These are phyloP conservation scores for Nephrotoma guestfalica DNA, from an alignment of 2,888 invertebrate genomes.

Conservation along the genomic window DNA sequence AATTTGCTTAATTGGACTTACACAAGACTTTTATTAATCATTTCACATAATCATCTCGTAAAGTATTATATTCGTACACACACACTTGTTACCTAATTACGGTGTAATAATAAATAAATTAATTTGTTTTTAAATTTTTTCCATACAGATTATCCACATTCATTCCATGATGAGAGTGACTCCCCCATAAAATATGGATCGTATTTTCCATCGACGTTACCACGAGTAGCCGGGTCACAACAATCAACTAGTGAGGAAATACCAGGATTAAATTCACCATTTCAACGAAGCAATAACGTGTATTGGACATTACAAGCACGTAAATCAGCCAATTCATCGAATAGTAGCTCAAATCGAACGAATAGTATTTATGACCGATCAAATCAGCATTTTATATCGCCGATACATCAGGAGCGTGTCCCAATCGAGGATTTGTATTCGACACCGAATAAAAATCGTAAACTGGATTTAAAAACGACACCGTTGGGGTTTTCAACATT, in stretches of 20 bases:
- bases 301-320: constrained; percentile 43
- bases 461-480: constrained; percentile 12
- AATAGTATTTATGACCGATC: constrained; percentile 12
- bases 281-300: constrained; percentile 34
- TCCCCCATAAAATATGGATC: constrained; percentile 13
- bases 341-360: not conserved
- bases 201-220: constrained; percentile 24
- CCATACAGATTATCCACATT: constrained; percentile 49
- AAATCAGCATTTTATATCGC: constrained; percentile 12
- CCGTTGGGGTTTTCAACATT: constrained; percentile 16
- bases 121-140: constrained; percentile 8
- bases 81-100: not conserved
- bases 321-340: constrained; percentile 8
- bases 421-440: constrained; percentile 27
- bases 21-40: constrained; percentile 1
- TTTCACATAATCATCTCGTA: not conserved
- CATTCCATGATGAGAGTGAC: constrained; percentile 35
- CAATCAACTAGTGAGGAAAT: constrained; percentile 30
- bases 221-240: constrained; percentile 23
- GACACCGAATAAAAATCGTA: constrained; percentile 20
- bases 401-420: constrained; percentile 2
- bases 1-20: constrained; percentile 5
- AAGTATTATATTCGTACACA: not conserved
- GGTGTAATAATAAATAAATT: not conserved
- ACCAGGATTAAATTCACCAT: constrained; percentile 21